Percentiles rank a stretch among this genome's conserved stretches.
Evolutionary conservation across 2,113 vertebrate species (phyloP).

Genomic region (Shinisaurus crocodilurus): DNA sequence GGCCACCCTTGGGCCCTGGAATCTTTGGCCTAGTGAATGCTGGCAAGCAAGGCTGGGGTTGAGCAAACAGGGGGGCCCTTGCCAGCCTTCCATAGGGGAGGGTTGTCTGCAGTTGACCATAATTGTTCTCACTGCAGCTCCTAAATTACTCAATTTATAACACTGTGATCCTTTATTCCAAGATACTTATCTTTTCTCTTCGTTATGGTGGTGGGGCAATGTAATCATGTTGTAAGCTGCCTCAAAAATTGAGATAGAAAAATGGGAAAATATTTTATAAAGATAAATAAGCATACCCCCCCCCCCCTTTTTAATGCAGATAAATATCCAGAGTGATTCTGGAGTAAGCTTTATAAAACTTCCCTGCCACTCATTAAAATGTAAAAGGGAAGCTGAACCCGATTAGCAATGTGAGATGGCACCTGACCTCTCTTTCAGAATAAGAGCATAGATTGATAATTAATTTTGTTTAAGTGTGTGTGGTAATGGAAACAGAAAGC

Average conservation of each 20-base stretch:
- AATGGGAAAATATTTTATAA: background rate
- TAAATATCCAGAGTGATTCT: background rate
- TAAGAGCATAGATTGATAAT: constrained; percentile 28
- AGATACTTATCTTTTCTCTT: background rate
- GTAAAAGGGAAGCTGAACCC: constrained; percentile 28
- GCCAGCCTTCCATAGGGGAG: too few relatives aligned
- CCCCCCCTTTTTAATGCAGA: background rate
- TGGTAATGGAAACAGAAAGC: constrained; percentile 42
- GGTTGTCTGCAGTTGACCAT: too few relatives aligned
- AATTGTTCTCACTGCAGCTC: too few relatives aligned
- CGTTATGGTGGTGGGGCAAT: background rate
- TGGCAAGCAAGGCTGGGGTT: too few relatives aligned
- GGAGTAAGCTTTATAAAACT: background rate
- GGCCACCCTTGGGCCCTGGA: too few relatives aligned
- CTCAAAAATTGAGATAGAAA: background rate
- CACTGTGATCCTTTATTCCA: background rate
- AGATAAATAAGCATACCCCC: background rate
- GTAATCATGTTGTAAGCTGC: background rate
- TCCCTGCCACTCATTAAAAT: background rate
- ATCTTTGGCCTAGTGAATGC: too few relatives aligned
- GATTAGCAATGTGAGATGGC: constrained; percentile 19
- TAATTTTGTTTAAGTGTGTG: constrained; percentile 40
- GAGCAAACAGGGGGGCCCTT: too few relatives aligned
- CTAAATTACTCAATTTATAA: too few relatives aligned
- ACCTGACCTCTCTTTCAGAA: constrained; percentile 29